Base-by-base conservation (phyloP, 2,888 invertebrate genomes). In the Cerastoderma edule region DNA sequence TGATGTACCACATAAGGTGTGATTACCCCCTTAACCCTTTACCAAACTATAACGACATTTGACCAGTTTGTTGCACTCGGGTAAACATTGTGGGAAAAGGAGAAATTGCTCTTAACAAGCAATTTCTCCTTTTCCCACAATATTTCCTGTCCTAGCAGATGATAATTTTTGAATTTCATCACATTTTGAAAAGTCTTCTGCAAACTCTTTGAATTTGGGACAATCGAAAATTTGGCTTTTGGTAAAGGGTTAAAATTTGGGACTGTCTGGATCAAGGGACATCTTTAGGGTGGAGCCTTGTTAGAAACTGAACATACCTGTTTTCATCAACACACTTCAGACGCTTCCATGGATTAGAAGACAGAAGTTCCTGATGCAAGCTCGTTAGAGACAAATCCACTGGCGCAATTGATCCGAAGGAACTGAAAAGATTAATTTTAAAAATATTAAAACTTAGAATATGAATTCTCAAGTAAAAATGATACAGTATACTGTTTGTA, bases 301-400 rank as follows among this genome's bases (percentile, higher is more conserved):
- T 39, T 16, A n/a, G n/a, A n/a, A n/a, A n/a, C n/a, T n/a, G n/a
- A n/a, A 50, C 83, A 70, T 68, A 88, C 88, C 80, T 87, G 46
- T 74, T 69, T 39, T 86, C 75, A 35, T 67, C 72, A n/a, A 83
- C 84, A 60, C 83, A 79, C 28, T 81, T 77, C 22, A 90, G 84
- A 54, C 86, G 68, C 64, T 85, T 83, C 72, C 87, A 75, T 22
- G 89, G 90, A 76, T 90, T 88, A 44, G 85, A 85, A 4, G 87
- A 84, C 35, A 87, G 64, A 5, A 90, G 83, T 67, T 90, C 90
- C 35, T 86, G 80, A 39, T 88, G 88, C 0, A 89, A 72, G 60
- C 83, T 87, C 4, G 82, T 75, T 13, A 87, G 70, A 24, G 87
- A 88, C 0, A 84, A 81, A 27, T 82, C 69, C 64, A 86, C 63